Evolutionary conservation across 2,888 invertebrate genomes (phyloP).

Genomic region (Acleris emargana): DNA sequence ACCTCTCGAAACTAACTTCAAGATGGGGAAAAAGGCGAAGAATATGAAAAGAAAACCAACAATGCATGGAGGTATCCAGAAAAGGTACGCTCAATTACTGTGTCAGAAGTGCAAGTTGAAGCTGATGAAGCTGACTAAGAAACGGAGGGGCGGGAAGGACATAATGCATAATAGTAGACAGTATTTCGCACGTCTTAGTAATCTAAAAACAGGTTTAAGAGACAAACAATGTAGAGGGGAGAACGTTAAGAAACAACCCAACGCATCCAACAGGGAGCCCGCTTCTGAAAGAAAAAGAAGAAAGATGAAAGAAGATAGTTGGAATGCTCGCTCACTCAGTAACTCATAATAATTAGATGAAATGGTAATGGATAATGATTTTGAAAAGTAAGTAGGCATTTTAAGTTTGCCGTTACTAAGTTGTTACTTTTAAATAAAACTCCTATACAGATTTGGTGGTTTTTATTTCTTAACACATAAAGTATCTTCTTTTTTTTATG

Average conservation of each 20-base stretch:
- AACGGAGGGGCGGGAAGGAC: neutral
- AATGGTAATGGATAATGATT: no score
- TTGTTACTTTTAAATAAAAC: conserved; percentile 6
- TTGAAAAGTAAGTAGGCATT: no score
- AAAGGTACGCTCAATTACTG: neutral
- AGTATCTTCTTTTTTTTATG: neutral
- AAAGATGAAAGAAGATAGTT: neutral
- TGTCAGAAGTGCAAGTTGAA: conserved; percentile 14
- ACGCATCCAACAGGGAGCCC: no score
- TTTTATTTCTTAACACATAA: neutral
- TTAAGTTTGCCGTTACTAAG: no score
- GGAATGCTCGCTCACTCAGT: neutral
- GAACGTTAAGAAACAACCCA: neutral
- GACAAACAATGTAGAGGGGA: neutral
- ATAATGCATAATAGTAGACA: conserved; percentile 25
- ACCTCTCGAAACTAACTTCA: neutral
- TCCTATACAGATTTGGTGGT: neutral
- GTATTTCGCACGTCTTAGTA: conserved; percentile 16
- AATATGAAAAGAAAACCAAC: neutral
- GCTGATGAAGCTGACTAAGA: neutral
- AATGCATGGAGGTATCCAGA: neutral
- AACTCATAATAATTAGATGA: no score
- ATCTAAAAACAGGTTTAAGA: neutral
- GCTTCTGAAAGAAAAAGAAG: neutral
- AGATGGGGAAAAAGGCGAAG: neutral